A percentile compares a stretch with the other conserved stretches of the same genome.
These are phyloP conservation scores for Nemoura dubitans DNA, from an alignment of 2,888 invertebrate genomes.

Conservation along the genomic window DNA sequence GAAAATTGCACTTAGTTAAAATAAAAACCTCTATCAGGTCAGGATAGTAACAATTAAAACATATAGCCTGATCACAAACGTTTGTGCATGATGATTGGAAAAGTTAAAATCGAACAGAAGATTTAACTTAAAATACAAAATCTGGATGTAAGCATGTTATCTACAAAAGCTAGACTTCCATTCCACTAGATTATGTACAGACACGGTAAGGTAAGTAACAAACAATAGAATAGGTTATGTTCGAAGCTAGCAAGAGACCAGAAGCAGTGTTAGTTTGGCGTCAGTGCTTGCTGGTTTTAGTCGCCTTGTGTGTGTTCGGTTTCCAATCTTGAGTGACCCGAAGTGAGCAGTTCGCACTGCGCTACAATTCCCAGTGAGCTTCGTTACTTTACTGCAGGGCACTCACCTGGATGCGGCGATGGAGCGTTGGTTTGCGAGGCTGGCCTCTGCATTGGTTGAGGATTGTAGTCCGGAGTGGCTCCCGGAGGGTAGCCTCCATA, in stretches of 20 bases:
- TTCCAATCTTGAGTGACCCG: not conserved
- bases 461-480: conserved; percentile 71
- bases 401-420: conserved; percentile 71
- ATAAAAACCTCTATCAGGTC: not conserved
- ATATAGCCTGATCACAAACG: conserved; percentile 18
- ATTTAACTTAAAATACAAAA: not conserved
- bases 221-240: conserved; percentile 1
- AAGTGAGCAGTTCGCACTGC: not conserved
- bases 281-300: conserved; percentile 38
- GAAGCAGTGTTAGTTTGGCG: conserved; percentile 14
- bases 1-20: not conserved
- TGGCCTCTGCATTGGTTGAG: conserved; percentile 76
- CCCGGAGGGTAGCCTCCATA: conserved; percentile 69
- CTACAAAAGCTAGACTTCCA: conserved; percentile 31
- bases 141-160: conserved; percentile 30
- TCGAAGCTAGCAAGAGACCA: conserved; percentile 2
- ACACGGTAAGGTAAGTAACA: conserved; percentile 18
- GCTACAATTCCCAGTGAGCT: not conserved
- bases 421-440: conserved; percentile 72
- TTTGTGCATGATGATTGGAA: conserved; percentile 30
- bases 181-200: conserved; percentile 15
- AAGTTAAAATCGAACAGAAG: conserved; percentile 22
- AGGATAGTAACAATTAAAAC: not conserved
- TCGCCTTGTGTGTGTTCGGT: not conserved
- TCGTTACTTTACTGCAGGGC: not conserved